Conservation (phyloP, 2,888 invertebrate species). For the Pseudococcus viburni region DNA sequence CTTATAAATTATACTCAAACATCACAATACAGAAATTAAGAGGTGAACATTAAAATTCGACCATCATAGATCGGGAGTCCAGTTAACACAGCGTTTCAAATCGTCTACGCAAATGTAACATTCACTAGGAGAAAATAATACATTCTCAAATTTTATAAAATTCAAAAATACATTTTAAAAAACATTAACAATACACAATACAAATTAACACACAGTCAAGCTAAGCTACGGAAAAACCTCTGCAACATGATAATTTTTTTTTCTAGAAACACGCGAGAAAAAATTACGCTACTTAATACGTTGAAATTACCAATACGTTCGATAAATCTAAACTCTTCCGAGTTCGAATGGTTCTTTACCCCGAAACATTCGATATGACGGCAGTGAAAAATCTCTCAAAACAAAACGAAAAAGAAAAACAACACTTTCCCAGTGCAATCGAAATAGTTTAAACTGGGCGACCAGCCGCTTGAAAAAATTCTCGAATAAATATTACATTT, state of each 20-base stretch:
- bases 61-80: neutral
- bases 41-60: neutral
- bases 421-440: slow-evolving; percentile 21
- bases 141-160: slow-evolving; percentile 12
- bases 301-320: slow-evolving; percentile 12
- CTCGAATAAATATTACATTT: slow-evolving; percentile 56
- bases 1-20: no score
- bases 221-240: slow-evolving; percentile 63
- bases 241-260: slow-evolving; percentile 49
- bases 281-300: slow-evolving; percentile 21
- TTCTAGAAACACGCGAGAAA: neutral
- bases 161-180: slow-evolving; percentile 42
- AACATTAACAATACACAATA: slow-evolving; percentile 63
- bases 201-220: slow-evolving; percentile 66
- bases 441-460: neutral
- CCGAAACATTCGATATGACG: neutral
- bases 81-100: neutral
- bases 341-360: neutral
- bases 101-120: slow-evolving; percentile 32
- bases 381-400: neutral
- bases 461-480: slow-evolving; percentile 4
- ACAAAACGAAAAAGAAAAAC: no score
- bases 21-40: no score
- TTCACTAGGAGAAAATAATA: slow-evolving; percentile 30
- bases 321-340: neutral